phyloP scores from a whole-genome alignment of 2,888 invertebrate genomes.

The Lissocephala sabroskyi region DNA sequence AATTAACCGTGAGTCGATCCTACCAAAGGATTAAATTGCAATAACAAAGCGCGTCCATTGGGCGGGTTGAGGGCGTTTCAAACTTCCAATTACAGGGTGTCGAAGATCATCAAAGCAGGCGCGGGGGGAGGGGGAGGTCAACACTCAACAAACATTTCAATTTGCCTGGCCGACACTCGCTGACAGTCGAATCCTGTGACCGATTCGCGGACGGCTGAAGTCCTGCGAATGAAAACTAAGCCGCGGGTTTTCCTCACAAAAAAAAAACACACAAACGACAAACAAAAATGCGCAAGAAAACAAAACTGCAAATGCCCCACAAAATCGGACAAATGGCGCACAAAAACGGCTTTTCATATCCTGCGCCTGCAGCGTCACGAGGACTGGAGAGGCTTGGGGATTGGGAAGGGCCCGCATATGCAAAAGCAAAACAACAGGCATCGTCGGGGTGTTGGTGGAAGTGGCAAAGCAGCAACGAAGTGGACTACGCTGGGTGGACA shows the following conservation, averaged over 20 bases:
- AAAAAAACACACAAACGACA: too few relatives aligned
- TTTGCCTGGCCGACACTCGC: slow-evolving; percentile 47
- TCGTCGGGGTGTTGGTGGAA: too few relatives aligned
- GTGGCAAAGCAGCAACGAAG: too few relatives aligned
- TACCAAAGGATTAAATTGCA: slow-evolving; percentile 13
- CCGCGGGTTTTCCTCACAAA: too few relatives aligned
- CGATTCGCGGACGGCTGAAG: too few relatives aligned
- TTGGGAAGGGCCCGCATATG: too few relatives aligned
- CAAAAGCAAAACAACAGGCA: too few relatives aligned
- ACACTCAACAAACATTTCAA: slow-evolving; percentile 45
- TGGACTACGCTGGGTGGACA: too few relatives aligned
- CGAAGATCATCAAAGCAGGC: slow-evolving; percentile 42
- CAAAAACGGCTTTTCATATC: slow-evolving; percentile 53
- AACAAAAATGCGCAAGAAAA: slow-evolving; percentile 16
- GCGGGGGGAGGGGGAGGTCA: neutral
- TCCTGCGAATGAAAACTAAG: slow-evolving; percentile 1
- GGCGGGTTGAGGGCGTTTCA: neutral
- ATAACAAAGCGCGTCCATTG: neutral
- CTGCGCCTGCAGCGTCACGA: slow-evolving; percentile 30
- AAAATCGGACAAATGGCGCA: slow-evolving; percentile 60
- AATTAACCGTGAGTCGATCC: slow-evolving; percentile 41
- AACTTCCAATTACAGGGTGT: slow-evolving; percentile 57
- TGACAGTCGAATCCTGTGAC: too few relatives aligned
- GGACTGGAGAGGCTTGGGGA: too few relatives aligned
- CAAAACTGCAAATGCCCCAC: slow-evolving; percentile 49